Conservation (phyloP, 35 echinoderm and acorn worm species). For the Holothuria glaberrima region DNA sequence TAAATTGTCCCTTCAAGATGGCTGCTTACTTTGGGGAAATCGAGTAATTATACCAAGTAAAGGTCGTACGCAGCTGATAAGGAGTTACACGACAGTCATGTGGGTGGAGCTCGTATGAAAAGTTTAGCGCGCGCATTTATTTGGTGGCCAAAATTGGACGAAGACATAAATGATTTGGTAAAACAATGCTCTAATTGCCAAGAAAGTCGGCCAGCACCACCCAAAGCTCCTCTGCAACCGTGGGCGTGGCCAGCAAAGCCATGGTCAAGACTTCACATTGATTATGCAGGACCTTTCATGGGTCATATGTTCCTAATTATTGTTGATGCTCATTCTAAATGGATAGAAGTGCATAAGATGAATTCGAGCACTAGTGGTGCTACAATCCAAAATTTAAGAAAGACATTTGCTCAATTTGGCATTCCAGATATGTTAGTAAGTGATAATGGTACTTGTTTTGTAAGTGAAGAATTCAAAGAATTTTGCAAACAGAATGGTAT, state of each 20-base stretch:
- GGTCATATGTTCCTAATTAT: constrained; percentile 66
- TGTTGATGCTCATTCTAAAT: constrained; percentile 66
- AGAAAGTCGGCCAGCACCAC: constrained; percentile 2
- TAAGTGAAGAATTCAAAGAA: constrained; percentile 53
- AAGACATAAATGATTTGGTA: background rate
- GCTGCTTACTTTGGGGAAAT: background rate
- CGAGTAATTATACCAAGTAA: background rate
- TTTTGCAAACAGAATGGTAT: constrained; percentile 66
- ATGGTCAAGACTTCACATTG: constrained; percentile 66
- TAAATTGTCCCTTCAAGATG: background rate
- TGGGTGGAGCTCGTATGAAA: background rate
- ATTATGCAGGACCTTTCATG: constrained; percentile 71
- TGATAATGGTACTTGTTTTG: constrained; percentile 69
- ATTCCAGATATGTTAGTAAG: constrained; percentile 64
- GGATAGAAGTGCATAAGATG: constrained; percentile 73
- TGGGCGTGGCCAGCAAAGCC: no score
- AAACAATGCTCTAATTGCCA: background rate
- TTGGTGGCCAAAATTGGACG: background rate
- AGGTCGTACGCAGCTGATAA: background rate
- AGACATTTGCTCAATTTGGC: constrained; percentile 63
- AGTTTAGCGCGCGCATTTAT: background rate
- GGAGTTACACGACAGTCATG: background rate
- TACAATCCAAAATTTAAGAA: constrained; percentile 53
- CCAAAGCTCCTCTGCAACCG: background rate
- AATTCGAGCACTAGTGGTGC: constrained; percentile 27